Conservation (phyloP, 2,113 vertebrate species). For the Bombycilla garrulus region DNA sequence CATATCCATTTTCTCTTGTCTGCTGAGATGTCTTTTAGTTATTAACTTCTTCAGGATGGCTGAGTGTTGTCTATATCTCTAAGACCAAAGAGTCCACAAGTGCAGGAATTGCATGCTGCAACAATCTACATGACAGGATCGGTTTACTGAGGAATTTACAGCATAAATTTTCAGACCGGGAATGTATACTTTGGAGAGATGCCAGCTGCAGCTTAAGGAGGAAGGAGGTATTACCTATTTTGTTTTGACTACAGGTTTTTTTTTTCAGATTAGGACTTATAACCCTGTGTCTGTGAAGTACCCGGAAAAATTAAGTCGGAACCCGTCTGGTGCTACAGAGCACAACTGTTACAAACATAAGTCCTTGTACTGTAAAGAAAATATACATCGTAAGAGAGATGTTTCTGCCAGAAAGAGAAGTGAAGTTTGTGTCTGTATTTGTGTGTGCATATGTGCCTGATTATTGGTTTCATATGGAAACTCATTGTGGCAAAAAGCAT, state of each 20-base stretch:
- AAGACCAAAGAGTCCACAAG: neutral
- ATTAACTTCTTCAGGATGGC: neutral
- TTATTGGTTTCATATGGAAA: neutral
- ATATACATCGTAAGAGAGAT: neutral
- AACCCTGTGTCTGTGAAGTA: neutral
- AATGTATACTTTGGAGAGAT: neutral
- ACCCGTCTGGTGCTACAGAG: fast-evolving
- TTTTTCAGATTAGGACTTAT: neutral
- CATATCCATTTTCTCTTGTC: neutral
- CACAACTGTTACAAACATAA: neutral
- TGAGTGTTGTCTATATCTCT: neutral
- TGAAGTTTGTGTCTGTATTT: fast-evolving
- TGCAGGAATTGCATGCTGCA: neutral
- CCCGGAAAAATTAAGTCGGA: neutral
- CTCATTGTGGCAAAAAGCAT: neutral
- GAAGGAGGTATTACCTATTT: neutral
- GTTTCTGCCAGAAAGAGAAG: neutral
- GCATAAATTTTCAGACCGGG: neutral
- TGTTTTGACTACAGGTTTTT: neutral
- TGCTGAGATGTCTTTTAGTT: neutral
- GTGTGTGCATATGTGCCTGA: fast-evolving
- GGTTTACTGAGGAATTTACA: neutral
- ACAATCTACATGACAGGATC: neutral
- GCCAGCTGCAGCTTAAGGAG: neutral
- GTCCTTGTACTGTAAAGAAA: neutral